Conservation (phyloP, 2,888 invertebrate species). For the Alitta virens region DNA sequence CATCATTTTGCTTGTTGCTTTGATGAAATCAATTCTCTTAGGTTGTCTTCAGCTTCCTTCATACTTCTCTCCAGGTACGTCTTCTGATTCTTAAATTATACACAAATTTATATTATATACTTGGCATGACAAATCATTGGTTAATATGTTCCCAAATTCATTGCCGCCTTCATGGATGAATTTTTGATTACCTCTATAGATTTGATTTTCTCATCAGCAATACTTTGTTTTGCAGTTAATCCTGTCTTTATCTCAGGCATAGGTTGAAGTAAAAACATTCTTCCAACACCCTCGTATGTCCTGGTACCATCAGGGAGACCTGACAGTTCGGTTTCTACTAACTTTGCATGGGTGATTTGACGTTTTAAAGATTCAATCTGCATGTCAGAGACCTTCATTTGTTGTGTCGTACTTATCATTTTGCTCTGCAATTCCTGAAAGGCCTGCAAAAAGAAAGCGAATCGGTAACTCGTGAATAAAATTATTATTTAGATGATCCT, state of each 20-base stretch:
- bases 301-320: conserved; percentile 67
- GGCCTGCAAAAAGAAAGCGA: conserved; percentile 65
- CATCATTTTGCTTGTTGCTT: conserved; percentile 35
- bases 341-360: conserved; percentile 68
- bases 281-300: conserved; percentile 78
- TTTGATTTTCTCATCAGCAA: conserved; percentile 65
- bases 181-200: conserved; percentile 63
- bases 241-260: conserved; percentile 66
- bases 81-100: conserved; percentile 66
- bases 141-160: background rate
- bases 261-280: conserved; percentile 78
- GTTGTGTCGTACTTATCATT: conserved; percentile 77
- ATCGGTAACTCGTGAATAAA: too few relatives aligned
- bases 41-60: conserved; percentile 80
- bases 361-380: conserved; percentile 73
- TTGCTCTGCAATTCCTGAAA: conserved; percentile 79
- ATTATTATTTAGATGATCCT: too few relatives aligned
- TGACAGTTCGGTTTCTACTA: conserved; percentile 68
- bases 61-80: conserved; percentile 76
- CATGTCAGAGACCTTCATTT: conserved; percentile 74
- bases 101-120: too few relatives aligned
- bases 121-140: too few relatives aligned
- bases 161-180: background rate
- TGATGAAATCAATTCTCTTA: conserved; percentile 70
- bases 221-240: conserved; percentile 64